Conservation (phyloP, 2,888 invertebrate species). For the Junonia oenone region DNA sequence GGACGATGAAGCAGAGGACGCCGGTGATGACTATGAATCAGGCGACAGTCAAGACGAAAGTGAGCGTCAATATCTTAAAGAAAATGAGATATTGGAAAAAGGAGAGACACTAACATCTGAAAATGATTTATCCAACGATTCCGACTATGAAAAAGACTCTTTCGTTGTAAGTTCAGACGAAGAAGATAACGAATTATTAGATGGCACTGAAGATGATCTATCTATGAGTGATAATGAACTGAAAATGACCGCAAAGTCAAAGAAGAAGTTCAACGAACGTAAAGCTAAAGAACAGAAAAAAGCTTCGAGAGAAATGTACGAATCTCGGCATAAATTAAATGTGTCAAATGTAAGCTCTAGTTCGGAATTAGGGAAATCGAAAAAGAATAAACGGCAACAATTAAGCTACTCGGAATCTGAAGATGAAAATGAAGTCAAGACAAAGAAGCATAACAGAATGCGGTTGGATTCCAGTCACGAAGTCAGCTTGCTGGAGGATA, state of each 20-base stretch:
- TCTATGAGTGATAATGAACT: conserved; percentile 66
- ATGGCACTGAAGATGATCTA: conserved; percentile 66
- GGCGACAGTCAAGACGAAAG: conserved; percentile 72
- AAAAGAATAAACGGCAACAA: conserved; percentile 42
- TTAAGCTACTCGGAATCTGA: conserved; percentile 50
- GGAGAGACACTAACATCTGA: conserved; percentile 77
- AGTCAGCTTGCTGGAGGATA: conserved; percentile 9
- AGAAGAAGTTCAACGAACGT: conserved; percentile 62
- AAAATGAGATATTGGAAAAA: conserved; percentile 69
- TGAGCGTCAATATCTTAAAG: conserved; percentile 64
- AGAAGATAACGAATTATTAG: conserved; percentile 61
- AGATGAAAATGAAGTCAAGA: conserved; percentile 36
- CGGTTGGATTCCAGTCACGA: conserved; percentile 52
- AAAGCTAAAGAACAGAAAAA: conserved; percentile 63
- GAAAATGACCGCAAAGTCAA: conserved; percentile 60
- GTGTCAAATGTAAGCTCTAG: conserved; percentile 35
- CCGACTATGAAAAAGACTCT: conserved; percentile 74
- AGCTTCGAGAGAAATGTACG: conserved; percentile 68
- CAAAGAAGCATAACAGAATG: conserved; percentile 49
- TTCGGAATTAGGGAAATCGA: conserved; percentile 29
- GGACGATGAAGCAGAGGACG: conserved; percentile 61
- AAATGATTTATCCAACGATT: conserved; percentile 59
- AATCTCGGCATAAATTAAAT: conserved; percentile 56
- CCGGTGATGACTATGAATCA: conserved; percentile 63
- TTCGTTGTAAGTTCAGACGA: conserved; percentile 76